Evolutionary conservation across 1,140 invertebrate genomes (phyloP).

Genomic region (Aphelenchoides fujianensis): DNA sequence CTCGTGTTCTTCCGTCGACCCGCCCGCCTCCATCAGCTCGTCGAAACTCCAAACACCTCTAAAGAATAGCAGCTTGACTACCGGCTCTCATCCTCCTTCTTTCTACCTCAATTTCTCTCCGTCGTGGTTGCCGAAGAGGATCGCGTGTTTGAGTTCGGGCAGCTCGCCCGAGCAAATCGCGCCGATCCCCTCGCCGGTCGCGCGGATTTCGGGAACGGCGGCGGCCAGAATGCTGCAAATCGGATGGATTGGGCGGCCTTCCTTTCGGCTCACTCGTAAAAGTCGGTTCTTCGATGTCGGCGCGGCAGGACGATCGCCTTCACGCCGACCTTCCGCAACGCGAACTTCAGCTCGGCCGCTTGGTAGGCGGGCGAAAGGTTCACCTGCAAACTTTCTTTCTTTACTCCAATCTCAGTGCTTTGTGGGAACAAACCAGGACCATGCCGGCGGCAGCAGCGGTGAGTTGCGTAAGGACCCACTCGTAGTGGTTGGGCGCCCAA

Average conservation of each 20-base stretch:
- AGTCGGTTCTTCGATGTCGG: constrained; percentile 34
- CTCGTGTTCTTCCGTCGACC: constrained; percentile 62
- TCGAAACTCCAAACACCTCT: constrained; percentile 42
- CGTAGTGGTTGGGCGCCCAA: constrained; percentile 78
- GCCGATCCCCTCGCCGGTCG: constrained; percentile 26
- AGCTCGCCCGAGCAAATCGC: constrained; percentile 24
- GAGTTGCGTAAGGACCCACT: constrained; percentile 76
- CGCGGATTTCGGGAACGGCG: neutral
- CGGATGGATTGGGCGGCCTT: neutral
- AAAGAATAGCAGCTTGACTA: constrained; percentile 8
- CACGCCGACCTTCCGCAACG: constrained; percentile 66
- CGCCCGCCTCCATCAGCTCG: constrained; percentile 34
- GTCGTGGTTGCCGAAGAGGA: constrained; percentile 37
- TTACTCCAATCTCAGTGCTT: neutral
- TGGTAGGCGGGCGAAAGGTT: constrained; percentile 79
- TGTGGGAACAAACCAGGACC: constrained; percentile 70
- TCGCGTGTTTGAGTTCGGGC: constrained; percentile 47
- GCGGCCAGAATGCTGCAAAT: neutral
- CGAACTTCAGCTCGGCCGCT: constrained; percentile 73
- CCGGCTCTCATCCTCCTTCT: constrained; percentile 10
- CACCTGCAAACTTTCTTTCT: constrained; percentile 65
- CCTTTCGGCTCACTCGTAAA: constrained; percentile 29
- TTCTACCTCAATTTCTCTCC: constrained; percentile 1
- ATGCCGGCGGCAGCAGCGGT: constrained; percentile 77
- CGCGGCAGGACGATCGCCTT: constrained; percentile 35